Evolutionary conservation across 2,797 vertebrate species (phyloP), one percentile per base, ranked within the genome.

Genomic region (Neosalanx taihuensis): DNA sequence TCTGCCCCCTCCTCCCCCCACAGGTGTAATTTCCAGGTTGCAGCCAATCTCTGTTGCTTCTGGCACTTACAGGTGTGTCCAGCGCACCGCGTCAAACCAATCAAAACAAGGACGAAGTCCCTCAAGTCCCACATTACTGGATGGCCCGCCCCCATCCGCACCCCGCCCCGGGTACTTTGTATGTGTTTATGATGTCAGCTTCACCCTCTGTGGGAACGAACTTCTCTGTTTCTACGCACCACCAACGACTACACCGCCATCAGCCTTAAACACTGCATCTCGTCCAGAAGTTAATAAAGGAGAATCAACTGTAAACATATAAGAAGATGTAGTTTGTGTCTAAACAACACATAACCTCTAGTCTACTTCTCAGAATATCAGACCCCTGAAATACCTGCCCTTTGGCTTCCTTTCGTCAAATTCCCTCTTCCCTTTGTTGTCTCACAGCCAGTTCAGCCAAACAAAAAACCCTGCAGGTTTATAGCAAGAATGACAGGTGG

Each of bases 11-110:
- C 71, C 84, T 75, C 79, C 85, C 90, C 90, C 90, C 89, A 91
- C 91, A 93, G 92, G 93, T 93, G 91, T 92, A 90, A 92, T 92
- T 93, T 93, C 91, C 92, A 87, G 83, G 79, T 87, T 17, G 30
- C 83, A 92, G 87, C 93, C 92, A 93, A 93, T 93, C 90, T 89
- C 90, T 83, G 90, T 88, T 86, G 89, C 89, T 90, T 85, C 83
- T 85, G 84, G 88, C 84, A 56, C 85, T 90, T 81, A 84, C 92
- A 93, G 92, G 92, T 93, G 91, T 92, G 92, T 92, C 91, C 83
- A 79, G 71, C 33, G 20, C 57, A 71, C 81, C 12, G 68, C 67
- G 80, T 84, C 84, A 66, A 81, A 84, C 90, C 91, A 91, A 90
- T 90, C 77, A 79, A 17, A 67, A 62, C 73, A 37, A 51, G 84